These are phyloP conservation scores for Eurypyga helias DNA, from an alignment of 2,113 vertebrate species.

Conservation along the genomic window DNA sequence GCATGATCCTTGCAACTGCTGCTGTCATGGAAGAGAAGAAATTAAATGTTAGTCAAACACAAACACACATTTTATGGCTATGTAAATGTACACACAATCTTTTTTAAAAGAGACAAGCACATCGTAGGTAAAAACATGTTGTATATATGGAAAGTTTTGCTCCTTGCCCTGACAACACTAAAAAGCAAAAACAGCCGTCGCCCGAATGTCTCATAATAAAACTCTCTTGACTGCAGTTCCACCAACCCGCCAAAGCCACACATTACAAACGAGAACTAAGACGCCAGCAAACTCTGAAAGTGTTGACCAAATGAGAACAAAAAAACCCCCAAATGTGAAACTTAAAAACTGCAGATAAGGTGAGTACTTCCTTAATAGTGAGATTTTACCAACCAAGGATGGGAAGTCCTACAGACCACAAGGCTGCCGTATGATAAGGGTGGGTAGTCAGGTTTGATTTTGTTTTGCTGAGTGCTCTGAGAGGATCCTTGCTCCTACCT, in stretches of 20 bases:
- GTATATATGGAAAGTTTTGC: background rate
- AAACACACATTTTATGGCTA: background rate
- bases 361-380: background rate
- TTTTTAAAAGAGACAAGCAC: background rate
- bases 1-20: background rate
- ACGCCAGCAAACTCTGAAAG: background rate
- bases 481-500: background rate
- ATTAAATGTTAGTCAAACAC: background rate
- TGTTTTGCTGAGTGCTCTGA: background rate
- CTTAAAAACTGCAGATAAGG: background rate
- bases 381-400: background rate
- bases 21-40: background rate
- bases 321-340: background rate
- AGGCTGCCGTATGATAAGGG: background rate
- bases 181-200: constrained; percentile 16
- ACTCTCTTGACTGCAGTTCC: background rate
- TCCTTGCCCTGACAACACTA: background rate
- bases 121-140: background rate
- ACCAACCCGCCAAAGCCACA: background rate
- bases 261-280: background rate
- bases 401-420: background rate
- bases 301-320: background rate
- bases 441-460: background rate
- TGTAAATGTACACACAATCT: background rate
- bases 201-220: background rate